phyloP scores from a whole-genome alignment of 2,113 vertebrate genomes.

The Chionodraco myersi region DNA sequence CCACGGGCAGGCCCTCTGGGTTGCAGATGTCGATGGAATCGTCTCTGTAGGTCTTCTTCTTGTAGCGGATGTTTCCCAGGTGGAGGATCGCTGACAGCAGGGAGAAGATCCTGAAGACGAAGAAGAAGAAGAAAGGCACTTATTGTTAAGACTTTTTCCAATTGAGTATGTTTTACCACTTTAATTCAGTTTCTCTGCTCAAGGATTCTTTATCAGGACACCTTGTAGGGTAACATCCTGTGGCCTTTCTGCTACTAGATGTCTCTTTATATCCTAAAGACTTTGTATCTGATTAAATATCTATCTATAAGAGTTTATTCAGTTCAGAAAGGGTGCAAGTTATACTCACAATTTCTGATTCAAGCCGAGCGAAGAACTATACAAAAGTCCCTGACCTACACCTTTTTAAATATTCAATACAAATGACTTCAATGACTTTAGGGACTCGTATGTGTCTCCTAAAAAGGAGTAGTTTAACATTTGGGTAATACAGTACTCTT shows the following conservation, averaged over 20 bases:
- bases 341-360: too few species aligned
- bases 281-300: neutral
- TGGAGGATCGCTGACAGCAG: conserved; percentile 95
- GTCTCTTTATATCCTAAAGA: neutral
- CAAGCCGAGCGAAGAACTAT: too few species aligned
- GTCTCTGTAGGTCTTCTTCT: conserved; percentile 96
- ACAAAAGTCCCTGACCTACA: too few species aligned
- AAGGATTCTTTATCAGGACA: neutral
- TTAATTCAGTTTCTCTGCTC: neutral
- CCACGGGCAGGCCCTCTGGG: conserved; percentile 90
- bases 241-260: neutral
- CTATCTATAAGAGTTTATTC: too few species aligned
- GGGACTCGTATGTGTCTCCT: too few species aligned
- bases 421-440: too few species aligned
- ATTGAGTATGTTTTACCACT: neutral
- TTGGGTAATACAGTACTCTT: too few species aligned
- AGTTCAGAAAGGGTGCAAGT: too few species aligned
- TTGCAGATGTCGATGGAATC: conserved; percentile 98
- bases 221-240: neutral
- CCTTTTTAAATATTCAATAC: too few species aligned
- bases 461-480: too few species aligned
- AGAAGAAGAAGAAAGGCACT: neutral
- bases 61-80: conserved; percentile 97
- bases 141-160: neutral
- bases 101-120: conserved; percentile 89